Evolutionary conservation across 2,113 vertebrate species (phyloP).

Genomic region (Verasper variegatus): DNA sequence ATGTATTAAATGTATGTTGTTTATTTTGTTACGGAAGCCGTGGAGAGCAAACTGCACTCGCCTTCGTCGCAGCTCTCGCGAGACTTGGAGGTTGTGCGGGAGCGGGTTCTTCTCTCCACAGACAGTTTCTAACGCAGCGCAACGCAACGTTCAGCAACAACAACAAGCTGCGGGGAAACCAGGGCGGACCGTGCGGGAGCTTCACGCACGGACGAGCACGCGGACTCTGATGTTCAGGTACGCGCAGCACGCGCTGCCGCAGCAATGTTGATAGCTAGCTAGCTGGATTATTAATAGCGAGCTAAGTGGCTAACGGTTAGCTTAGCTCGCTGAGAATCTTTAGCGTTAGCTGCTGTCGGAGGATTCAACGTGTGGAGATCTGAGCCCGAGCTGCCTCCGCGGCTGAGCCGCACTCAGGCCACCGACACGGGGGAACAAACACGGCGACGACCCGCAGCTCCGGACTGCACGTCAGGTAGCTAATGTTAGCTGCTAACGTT

Average conservation of each 20-base stretch:
- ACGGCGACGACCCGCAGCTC: neutral
- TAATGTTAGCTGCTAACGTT: conserved; percentile 54
- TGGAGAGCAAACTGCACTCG: no score
- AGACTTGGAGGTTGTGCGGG: no score
- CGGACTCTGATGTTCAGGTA: conserved; percentile 59
- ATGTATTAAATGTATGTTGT: no score
- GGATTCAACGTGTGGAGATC: neutral
- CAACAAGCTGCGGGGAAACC: conserved; percentile 20
- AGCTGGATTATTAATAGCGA: conserved; percentile 71
- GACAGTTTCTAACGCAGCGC: conserved; percentile 34
- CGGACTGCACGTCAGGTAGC: conserved; percentile 13
- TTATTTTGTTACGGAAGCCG: no score
- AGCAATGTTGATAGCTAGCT: conserved; percentile 30
- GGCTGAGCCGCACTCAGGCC: neutral
- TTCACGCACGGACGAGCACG: neutral
- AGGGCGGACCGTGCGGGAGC: neutral
- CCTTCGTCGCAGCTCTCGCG: no score
- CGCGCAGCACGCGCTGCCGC: neutral
- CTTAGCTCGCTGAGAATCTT: conserved; percentile 42
- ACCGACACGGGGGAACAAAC: no score
- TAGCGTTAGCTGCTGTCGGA: conserved; percentile 9
- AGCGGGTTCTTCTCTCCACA: no score
- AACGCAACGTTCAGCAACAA: conserved; percentile 72
- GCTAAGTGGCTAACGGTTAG: conserved; percentile 59
- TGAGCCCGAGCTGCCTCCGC: neutral